Conservation (phyloP, 2,888 invertebrate species). For the Chrysina gloriosa region DNA sequence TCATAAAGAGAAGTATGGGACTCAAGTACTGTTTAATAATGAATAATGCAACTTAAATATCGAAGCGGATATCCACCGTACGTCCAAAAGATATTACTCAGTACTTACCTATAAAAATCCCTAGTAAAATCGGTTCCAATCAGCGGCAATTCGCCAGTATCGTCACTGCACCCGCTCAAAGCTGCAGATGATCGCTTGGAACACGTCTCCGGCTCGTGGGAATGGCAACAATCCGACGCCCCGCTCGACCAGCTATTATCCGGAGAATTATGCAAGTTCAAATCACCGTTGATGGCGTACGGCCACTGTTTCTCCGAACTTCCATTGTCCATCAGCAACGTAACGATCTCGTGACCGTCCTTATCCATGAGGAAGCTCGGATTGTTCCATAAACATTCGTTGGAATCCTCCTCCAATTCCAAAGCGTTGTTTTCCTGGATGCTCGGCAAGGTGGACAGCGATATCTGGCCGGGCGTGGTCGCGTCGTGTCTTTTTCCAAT, state of each 20-base stretch:
- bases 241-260: slow-evolving; percentile 71
- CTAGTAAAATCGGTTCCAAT: slow-evolving; percentile 81
- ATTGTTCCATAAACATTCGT: slow-evolving; percentile 80
- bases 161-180: slow-evolving; percentile 73
- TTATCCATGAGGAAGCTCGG: slow-evolving; percentile 78
- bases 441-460: slow-evolving; percentile 75
- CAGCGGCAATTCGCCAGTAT: slow-evolving; percentile 72
- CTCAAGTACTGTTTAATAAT: too few relatives aligned
- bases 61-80: too few relatives aligned
- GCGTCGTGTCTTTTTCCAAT: slow-evolving; percentile 48
- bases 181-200: slow-evolving; percentile 79
- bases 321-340: slow-evolving; percentile 67
- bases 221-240: slow-evolving; percentile 65
- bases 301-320: slow-evolving; percentile 74
- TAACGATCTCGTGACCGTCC: slow-evolving; percentile 74
- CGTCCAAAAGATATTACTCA: neutral
- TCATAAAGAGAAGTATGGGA: too few relatives aligned
- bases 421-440: slow-evolving; percentile 79
- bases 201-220: slow-evolving; percentile 67
- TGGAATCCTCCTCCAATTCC: slow-evolving; percentile 79
- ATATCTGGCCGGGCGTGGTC: slow-evolving; percentile 72
- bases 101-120: slow-evolving; percentile 73
- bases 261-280: slow-evolving; percentile 65
- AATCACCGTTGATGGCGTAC: slow-evolving; percentile 65
- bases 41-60: too few relatives aligned